Base-by-base conservation (phyloP, 2,888 invertebrate genomes). In the Drosophila cognata region DNA sequence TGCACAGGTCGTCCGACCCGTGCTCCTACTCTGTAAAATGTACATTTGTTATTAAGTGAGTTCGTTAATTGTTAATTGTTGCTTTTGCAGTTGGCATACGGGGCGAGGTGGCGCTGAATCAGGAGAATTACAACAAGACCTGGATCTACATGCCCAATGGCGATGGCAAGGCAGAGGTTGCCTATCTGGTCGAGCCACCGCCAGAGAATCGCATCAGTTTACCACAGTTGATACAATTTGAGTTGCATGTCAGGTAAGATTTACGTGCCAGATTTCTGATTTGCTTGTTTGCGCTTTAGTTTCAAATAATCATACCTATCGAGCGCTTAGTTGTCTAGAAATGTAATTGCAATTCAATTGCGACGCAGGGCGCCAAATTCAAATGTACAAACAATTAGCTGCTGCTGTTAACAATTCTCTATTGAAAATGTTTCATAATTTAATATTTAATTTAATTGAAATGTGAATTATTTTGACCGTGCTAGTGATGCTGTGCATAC, bases 111-210 rank as follows among this genome's bases (percentile, higher is more conserved):
- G 90, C 86, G 28, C 67, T 93, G 16, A 91, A 79, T 41, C 92
- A 93, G 66, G 91, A 92, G 67, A 91, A 93, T 63, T 93, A 93
- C 77, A 93, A 92, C 50, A 90, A 86, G 65, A 93, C 93, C 8
- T 93, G 93, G 93, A 91, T 93, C 55, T 93, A 93, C 66, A 93
- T 93, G 92, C 92, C 93, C 25, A 92, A 93, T 80, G 93, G 93
- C 1, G 89, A 92, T 74, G 93, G 93, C 6, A 86, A 91, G 4
- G 91, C 92, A 0, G 91, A 93, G 75, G 91, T 93, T 53, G 92
- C 92, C 4, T 93, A 92, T 77, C 77, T 93, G 56, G 89, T 91
- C 4, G 91, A 92, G 70, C 92, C 92, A 8, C 91, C 92, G 4
- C 86, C 89, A 25, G 91, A 89, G 36, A 85, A 90, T 60, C 88